These are phyloP conservation scores for Suncus etruscus DNA, from an alignment of 2,113 vertebrate species.

Conservation along the genomic window DNA sequence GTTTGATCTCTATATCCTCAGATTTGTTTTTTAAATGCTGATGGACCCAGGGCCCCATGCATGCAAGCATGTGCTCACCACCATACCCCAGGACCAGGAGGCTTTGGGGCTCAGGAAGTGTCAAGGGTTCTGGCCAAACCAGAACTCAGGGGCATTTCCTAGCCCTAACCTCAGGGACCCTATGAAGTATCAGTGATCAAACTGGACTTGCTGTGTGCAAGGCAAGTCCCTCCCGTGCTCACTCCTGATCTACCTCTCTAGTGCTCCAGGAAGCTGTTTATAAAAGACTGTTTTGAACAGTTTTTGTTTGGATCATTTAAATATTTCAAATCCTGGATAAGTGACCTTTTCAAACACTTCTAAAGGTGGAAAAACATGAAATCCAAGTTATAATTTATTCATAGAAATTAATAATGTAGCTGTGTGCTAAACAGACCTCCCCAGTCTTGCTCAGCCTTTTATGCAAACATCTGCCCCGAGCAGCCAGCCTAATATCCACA, in stretches of 20 bases:
- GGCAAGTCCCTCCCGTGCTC: background rate
- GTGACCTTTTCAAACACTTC: constrained; percentile 20
- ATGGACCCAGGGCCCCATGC: too few relatives aligned
- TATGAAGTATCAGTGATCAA: too few relatives aligned
- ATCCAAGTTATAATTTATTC: constrained; percentile 62
- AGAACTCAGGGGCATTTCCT: too few relatives aligned
- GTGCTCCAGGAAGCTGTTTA: background rate
- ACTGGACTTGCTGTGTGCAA: background rate
- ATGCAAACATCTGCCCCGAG: background rate
- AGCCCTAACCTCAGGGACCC: too few relatives aligned
- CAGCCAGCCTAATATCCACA: background rate
- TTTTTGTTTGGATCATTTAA: constrained; percentile 17
- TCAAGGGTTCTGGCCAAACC: too few relatives aligned
- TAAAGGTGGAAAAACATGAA: constrained; percentile 15
- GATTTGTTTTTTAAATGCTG: too few relatives aligned
- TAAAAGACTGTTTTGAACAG: background rate
- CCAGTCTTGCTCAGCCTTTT: constrained; percentile 28
- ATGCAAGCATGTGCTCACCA: too few relatives aligned
- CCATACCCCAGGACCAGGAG: too few relatives aligned
- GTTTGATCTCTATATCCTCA: too few relatives aligned
- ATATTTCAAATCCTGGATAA: background rate
- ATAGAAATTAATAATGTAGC: constrained; percentile 68
- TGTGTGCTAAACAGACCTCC: constrained; percentile 10
- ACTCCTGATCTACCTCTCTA: background rate
- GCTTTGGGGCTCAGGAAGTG: too few relatives aligned